Conservation (phyloP, 2,113 vertebrate genomes). For the Anhinga rufa region DNA sequence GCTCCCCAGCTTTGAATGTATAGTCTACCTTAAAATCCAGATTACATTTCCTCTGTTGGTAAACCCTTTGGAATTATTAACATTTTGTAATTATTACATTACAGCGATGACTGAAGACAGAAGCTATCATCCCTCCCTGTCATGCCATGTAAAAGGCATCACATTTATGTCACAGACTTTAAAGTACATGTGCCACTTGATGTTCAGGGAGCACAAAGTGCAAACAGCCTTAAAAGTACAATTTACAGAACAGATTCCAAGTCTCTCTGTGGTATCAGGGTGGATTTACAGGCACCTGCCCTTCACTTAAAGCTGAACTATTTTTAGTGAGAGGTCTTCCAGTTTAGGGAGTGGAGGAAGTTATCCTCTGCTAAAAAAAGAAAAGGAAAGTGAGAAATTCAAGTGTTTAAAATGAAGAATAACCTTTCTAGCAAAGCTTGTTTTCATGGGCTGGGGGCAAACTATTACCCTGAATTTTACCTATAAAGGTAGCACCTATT, state of each 20-base stretch:
- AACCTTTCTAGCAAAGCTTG: background rate
- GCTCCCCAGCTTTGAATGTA: background rate
- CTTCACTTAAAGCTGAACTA: background rate
- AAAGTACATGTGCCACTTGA: background rate
- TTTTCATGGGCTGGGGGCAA: background rate
- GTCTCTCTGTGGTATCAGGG: background rate
- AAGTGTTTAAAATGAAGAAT: background rate
- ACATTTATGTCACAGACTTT: background rate
- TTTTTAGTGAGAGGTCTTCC: background rate
- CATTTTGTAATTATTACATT: background rate
- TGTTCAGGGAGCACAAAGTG: background rate
- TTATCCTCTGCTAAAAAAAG: background rate
- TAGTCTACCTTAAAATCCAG: background rate
- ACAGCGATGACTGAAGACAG: background rate
- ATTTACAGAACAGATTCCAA: background rate
- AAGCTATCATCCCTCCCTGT: background rate
- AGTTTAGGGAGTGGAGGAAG: background rate
- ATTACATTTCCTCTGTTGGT: background rate
- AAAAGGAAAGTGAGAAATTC: background rate
- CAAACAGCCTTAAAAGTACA: background rate
- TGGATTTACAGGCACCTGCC: background rate
- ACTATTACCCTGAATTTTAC: background rate
- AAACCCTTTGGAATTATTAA: slow-evolving; percentile 24
- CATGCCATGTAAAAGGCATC: background rate
- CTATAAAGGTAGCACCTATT: background rate